phyloP scores from a whole-genome alignment of 1,140 invertebrate genomes.

The Phymorhynchus buccinoides region DNA sequence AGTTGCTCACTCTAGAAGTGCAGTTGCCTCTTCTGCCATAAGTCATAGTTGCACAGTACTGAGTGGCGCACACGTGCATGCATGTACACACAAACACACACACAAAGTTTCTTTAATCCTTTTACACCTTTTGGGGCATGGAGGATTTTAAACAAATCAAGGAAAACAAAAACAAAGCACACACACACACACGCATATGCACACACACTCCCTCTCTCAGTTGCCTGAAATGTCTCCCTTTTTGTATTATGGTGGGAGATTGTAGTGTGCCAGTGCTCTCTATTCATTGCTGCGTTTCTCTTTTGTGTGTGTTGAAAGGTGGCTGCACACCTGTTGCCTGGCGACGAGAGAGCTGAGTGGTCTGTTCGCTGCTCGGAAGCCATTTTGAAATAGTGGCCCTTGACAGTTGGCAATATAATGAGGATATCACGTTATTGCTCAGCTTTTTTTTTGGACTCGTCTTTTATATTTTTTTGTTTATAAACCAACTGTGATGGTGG shows the following conservation, averaged over 20 bases:
- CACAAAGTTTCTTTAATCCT: no score
- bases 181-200: no score
- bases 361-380: slow-evolving; percentile 58
- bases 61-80: no score
- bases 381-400: slow-evolving; percentile 48
- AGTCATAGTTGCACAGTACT: no score
- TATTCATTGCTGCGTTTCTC: neutral
- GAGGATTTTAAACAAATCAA: no score
- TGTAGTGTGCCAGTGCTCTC: neutral
- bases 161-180: no score
- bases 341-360: slow-evolving; percentile 62
- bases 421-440: neutral
- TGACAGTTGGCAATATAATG: neutral
- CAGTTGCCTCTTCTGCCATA: no score
- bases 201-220: no score
- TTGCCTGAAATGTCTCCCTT: neutral
- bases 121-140: no score
- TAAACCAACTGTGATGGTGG: no score
- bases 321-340: slow-evolving; percentile 63
- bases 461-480: neutral
- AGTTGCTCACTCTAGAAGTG: no score
- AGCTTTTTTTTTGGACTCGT: neutral
- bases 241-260: neutral
- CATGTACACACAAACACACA: no score
- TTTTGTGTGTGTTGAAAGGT: slow-evolving; percentile 55